phyloP scores from a whole-genome alignment of 2,113 vertebrate genomes.

The Felis catus region F.catus_Fca126_mat1.0 CM031419.1:204278501-204279000 shows the following conservation, averaged over 20 bases:
- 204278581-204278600: not conserved
- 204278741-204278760: not conserved
- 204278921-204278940: not conserved
- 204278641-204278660: not conserved
- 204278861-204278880: not conserved
- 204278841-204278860: not conserved
- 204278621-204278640: constrained; percentile 25
- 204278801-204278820: not conserved
- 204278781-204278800: not conserved
- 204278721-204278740: not conserved
- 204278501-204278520: not conserved
- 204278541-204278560: not conserved
- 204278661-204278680: not conserved
- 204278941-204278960: not conserved
- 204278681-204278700: not conserved
- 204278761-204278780: not conserved
- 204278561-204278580: not conserved
- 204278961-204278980: not conserved
- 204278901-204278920: not conserved
- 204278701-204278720: not conserved
- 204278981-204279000: not conserved
- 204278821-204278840: not conserved
- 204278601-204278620: not conserved
- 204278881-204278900: not conserved
- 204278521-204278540: not conserved